Evolutionary conservation across 2,113 vertebrate genomes (phyloP), one percentile per base, ranked within the genome.

Genomic region (Rhabdornis inornatus): DNA sequence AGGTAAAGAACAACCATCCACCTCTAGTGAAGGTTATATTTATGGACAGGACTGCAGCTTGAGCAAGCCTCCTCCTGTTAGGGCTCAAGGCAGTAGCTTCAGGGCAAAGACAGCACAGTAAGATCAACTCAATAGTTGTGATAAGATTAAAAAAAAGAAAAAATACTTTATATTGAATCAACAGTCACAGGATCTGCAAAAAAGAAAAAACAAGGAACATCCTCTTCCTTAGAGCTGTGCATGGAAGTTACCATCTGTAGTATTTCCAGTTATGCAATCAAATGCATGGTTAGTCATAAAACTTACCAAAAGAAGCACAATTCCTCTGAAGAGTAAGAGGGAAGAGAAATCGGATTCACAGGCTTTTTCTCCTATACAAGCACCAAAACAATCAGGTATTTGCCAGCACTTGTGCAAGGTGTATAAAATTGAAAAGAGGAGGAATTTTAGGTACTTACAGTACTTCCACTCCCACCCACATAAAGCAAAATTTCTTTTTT

Each of bases 371-470:
- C 15, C 22, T 63, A 11, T 28, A 7, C 20, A 77, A 82, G 30
- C 47, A 82, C 18, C 33, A 87, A 44, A 84, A 28, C 12, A 65
- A 16, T 40, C 24, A 65, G 17, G 1, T 84, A 42, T 52, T 81
- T 75, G 6, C 30, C 44, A 63, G 28, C 42, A 23, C 55, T 69
- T 45, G 14, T 59, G 23, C 0, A 0, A 84, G 22, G 13, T 33
- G 4, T 28, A 47, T 35, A 81, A 22, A 82, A 65, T 8, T 27
- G 30, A 56, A 74, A 88, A 37, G 45, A 28, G 9, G 15, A 68
- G 6, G 3, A 30, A 27, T 69, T 76, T 60, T 52, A 56, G 24
- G 9, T 19, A 85, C 4, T 84, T 57, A 15, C 4, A 57, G 13
- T 9, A 20, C 5, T 78, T 72, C 18, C 30, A 33, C 5, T 84